Conservation (phyloP, 2,888 invertebrate genomes). For the Agonopterix heracliana region DNA sequence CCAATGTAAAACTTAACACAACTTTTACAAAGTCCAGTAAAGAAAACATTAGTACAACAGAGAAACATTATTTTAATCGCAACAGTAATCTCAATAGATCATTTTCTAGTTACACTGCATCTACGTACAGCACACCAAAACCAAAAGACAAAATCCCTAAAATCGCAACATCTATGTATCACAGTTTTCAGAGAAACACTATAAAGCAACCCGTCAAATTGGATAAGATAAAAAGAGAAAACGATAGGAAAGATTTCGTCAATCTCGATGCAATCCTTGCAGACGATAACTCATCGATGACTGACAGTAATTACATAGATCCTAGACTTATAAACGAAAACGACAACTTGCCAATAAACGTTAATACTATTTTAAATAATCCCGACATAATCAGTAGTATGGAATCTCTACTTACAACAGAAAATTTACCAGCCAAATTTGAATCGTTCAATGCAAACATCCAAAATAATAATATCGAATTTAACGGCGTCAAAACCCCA, state of each 20-base stretch:
- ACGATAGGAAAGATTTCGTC: conserved; percentile 61
- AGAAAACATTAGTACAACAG: conserved; percentile 59
- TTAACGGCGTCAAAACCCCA: conserved; percentile 35
- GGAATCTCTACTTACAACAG: conserved; percentile 68
- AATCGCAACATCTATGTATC: conserved; percentile 66
- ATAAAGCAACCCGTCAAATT: conserved; percentile 64
- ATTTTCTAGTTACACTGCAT: conserved; percentile 60
- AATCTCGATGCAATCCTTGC: conserved; percentile 63
- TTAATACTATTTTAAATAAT: conserved; percentile 68
- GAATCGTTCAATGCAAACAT: conserved; percentile 57
- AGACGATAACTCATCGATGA: conserved; percentile 63
- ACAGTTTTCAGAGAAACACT: conserved; percentile 63
- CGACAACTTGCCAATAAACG: conserved; percentile 80
- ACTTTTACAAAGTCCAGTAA: conserved; percentile 70
- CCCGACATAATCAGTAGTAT: conserved; percentile 71
- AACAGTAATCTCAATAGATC: conserved; percentile 61
- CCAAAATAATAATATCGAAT: conserved; percentile 43
- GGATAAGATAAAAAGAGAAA: conserved; percentile 61
- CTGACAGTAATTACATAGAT: conserved; percentile 74
- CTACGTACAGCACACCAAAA: conserved; percentile 64
- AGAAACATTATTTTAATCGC: conserved; percentile 56
- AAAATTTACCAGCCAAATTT: conserved; percentile 67
- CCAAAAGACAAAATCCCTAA: conserved; percentile 69
- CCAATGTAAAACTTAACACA: conserved; percentile 62
- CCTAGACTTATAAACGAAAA: conserved; percentile 81